Evolutionary conservation across 2,888 invertebrate genomes (phyloP).

Genomic region (Marasmarcha lunaedactyla): DNA sequence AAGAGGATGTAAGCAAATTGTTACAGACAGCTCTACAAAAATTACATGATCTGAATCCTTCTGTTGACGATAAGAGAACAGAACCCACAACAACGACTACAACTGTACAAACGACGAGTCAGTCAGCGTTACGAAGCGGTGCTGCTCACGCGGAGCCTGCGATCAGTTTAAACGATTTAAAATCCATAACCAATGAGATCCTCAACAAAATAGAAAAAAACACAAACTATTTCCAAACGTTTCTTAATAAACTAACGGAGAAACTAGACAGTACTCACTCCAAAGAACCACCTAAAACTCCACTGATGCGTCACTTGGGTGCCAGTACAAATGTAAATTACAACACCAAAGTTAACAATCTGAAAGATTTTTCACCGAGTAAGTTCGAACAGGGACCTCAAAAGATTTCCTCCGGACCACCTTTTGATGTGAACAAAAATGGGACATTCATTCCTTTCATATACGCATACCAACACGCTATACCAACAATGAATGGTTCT

Average conservation of each 20-base stretch:
- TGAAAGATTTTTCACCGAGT: too few species aligned
- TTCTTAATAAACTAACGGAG: conserved; percentile 32
- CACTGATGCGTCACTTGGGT: too few species aligned
- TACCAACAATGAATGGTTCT: neutral
- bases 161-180: too few species aligned
- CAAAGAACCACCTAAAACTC: too few species aligned
- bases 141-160: too few species aligned
- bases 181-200: conserved; percentile 31
- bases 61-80: conserved; percentile 5
- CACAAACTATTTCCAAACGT: conserved; percentile 34
- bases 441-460: conserved; percentile 28
- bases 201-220: conserved; percentile 44
- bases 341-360: too few species aligned
- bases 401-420: neutral
- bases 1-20: conserved; percentile 17
- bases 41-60: conserved; percentile 3
- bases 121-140: too few species aligned
- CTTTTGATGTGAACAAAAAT: conserved; percentile 15
- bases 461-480: conserved; percentile 28
- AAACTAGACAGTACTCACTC: conserved; percentile 5
- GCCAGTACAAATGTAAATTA: too few species aligned
- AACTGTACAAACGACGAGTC: conserved; percentile 1
- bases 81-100: conserved; percentile 6
- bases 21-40: conserved; percentile 13
- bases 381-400: neutral